Evolutionary conservation across 2,797 vertebrate species (phyloP).

Genomic region (Petrocephalus sullivani): DNA sequence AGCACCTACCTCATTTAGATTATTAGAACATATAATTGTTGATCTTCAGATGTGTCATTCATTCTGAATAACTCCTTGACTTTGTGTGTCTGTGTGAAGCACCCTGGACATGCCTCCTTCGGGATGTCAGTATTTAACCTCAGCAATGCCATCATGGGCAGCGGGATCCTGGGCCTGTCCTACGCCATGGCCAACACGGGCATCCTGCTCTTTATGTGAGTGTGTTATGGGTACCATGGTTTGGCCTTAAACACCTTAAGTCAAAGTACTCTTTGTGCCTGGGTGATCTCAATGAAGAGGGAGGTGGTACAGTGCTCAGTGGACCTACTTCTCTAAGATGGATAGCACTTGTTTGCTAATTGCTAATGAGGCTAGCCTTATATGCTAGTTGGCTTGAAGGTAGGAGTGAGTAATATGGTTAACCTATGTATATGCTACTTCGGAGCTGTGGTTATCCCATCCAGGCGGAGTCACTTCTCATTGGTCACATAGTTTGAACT

Average conservation of each 20-base stretch:
- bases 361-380: neutral
- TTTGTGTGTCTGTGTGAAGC: constrained; percentile 54
- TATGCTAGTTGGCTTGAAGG: neutral
- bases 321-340: neutral
- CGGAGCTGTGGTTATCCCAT: neutral
- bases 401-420: neutral
- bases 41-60: neutral
- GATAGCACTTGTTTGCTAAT: neutral
- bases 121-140: constrained; percentile 94
- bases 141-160: constrained; percentile 97
- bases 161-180: constrained; percentile 89
- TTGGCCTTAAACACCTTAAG: neutral
- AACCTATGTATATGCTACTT: neutral
- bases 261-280: neutral
- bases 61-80: neutral
- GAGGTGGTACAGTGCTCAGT: neutral
- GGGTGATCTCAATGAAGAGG: neutral
- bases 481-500: neutral
- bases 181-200: constrained; percentile 97
- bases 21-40: neutral
- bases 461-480: neutral
- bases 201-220: constrained; percentile 86
- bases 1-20: constrained; percentile 43
- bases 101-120: constrained; percentile 81
- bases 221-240: neutral